Evolutionary conservation across 2,888 invertebrate genomes (phyloP), one percentile per base, ranked within the genome.

Genomic region (Pantelozetes paolii): DNA sequence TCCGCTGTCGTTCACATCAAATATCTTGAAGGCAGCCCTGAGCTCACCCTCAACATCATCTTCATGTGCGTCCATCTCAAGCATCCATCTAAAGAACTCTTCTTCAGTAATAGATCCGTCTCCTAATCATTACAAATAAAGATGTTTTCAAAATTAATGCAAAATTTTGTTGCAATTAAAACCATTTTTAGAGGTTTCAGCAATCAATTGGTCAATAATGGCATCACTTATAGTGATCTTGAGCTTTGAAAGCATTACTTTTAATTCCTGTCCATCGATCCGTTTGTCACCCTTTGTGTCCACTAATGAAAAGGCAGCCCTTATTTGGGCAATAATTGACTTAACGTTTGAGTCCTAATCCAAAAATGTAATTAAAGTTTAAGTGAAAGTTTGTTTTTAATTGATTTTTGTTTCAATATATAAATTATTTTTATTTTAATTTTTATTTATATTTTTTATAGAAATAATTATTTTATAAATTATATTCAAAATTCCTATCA

Each of bases 61-160:
- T 1, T 40, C 30, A 11, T 64, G 64, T 1, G 64, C 64, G 18
- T 64, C 64, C 64, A 64, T 64, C n/a, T 64, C 30, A 40, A 64
- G 64, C 64, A 64, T 64, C 64, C 64, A 64, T 9, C 64, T 36
- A 20, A 64, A 64, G n/a, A 64, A 64, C 20, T 64, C 64, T 40
- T 64, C 64, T 64, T 64, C 64, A 40, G 64, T 64, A 6, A 64
- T 64, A 6, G 40, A 36, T 15, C 64, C 64, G 40, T 64, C 64
- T 2, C 64, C 64, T 64, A 64, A 59, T 30, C 6, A 20, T 9
- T 20, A 15, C 11, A 40, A 20, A 18, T 40, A 30, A 32, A 1
- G 3, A 62, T 30, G 6, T 20, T 23, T 36, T 40, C 11, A 40
- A 64, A 15, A n/a, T n/a, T 20, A 36, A 50, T 54, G 1, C 20